Percentiles rank a stretch among this genome's conserved stretches.
Evolutionary conservation across 2,797 vertebrate genomes (phyloP).

Genomic region (Phataginus tricuspis): DNA sequence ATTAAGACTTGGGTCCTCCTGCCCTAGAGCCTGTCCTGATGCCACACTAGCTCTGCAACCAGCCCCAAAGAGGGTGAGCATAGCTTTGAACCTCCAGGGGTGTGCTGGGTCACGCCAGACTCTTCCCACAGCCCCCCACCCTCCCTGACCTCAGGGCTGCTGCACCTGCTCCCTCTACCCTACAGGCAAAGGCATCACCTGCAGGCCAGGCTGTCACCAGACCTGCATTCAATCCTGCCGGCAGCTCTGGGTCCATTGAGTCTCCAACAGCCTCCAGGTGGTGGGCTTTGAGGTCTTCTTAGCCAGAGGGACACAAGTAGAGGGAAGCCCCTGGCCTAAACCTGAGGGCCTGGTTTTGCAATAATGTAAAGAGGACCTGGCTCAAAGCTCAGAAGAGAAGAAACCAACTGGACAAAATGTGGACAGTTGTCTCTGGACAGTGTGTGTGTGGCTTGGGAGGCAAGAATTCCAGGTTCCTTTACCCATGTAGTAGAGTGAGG

Average conservation of each 20-base stretch:
- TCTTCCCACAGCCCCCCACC: neutral
- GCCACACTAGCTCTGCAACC: neutral
- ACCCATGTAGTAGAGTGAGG: neutral
- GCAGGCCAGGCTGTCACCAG: neutral
- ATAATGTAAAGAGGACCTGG: neutral
- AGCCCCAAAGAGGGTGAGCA: neutral
- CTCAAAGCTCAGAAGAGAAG: neutral
- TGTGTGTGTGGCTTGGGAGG: neutral
- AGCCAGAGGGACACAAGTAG: neutral
- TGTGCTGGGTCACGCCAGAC: neutral
- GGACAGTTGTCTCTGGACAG: neutral
- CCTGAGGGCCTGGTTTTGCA: neutral
- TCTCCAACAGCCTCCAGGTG: neutral
- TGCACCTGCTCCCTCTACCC: neutral
- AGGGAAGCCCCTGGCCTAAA: neutral
- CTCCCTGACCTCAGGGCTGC: neutral
- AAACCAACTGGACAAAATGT: neutral
- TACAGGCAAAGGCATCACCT: neutral
- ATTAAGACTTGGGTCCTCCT: neutral
- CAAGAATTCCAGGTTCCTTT: neutral
- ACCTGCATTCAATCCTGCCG: neutral
- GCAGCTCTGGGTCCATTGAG: neutral
- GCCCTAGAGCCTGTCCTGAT: neutral
- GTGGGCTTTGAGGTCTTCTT: neutral
- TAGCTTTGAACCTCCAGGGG: neutral